Base-by-base conservation (phyloP, 1,140 invertebrate genomes). In the Sesamia nonagrioides region DNA sequence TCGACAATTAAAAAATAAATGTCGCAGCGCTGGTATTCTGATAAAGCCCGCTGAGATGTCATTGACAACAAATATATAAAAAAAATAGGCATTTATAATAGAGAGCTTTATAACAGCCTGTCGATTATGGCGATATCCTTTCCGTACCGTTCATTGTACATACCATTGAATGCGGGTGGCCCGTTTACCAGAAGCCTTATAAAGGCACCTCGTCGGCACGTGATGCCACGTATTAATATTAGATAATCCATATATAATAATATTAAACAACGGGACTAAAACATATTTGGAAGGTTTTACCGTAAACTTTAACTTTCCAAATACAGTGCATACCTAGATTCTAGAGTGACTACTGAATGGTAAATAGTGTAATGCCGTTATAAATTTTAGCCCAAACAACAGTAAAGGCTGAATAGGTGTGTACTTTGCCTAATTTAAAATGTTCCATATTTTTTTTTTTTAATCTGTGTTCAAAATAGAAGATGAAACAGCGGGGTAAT, bases 241-340 rank as follows among this genome's bases (percentile, higher is more conserved):
- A 33, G 66, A 50, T 69, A 69, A 69, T 45, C 18, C 66, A 69
- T 68, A 68, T 18, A 69, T n/a, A 45, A 18, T n/a, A 63, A 8
- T 17, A 42, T 69, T 8, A 33, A 33, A 48, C 42, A 69, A 69
- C 66, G 66, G 66, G 11, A 69, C 42, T 17, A 6, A 5, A 27
- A 69, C 66, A 27, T 69, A 69, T 69, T 69, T 27, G 66, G 66
- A 15, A 50, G 18, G 11, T 40, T 69, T 48, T 69, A 69, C 42
- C 40, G 66, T 69, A 69, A 50, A 33, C n/a, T 8, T 33, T 4
- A 4, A 18, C 11, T 9, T 42, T 37, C 58, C 27, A 7, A 13
- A 42, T 66, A 21, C 0, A 48, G 66, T 48, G 54, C 17, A 48
- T 68, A 27, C 27, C 27, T 27, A 27, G 11, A 45, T 18, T 15